phyloP scores from a whole-genome alignment of 2,797 vertebrate species.

The Cheirogaleus major region DNA sequence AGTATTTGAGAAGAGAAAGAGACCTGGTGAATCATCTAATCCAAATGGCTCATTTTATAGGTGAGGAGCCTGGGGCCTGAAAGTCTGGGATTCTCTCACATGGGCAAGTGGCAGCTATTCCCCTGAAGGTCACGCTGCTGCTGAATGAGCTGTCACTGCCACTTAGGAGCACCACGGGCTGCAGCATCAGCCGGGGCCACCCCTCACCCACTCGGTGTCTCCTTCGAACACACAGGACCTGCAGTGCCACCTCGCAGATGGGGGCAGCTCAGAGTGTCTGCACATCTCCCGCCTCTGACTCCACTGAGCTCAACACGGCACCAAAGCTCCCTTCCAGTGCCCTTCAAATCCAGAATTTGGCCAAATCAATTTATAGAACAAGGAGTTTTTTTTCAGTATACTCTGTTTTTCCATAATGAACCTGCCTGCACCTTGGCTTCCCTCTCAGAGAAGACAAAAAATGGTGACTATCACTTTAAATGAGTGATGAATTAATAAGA shows the following conservation, averaged over 20 bases:
- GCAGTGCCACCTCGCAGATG: accelerated
- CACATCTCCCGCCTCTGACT: neutral
- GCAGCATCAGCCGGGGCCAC: neutral
- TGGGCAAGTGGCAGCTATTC: neutral
- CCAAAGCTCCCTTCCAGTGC: neutral
- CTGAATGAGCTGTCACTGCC: neutral
- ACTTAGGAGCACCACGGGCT: neutral
- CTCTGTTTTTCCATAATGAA: conserved; percentile 1
- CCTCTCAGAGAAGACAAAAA: neutral
- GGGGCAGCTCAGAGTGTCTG: neutral
- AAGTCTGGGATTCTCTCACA: neutral
- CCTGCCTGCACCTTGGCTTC: neutral
- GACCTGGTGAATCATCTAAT: neutral
- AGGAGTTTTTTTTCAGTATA: neutral
- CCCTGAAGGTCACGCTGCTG: neutral
- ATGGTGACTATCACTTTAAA: neutral
- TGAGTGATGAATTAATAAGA: neutral
- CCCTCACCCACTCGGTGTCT: neutral
- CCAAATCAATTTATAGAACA: neutral
- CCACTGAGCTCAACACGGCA: neutral
- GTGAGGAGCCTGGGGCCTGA: neutral
- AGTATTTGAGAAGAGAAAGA: neutral
- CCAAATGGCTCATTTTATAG: neutral
- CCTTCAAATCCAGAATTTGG: neutral
- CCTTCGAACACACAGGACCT: neutral